Percentiles rank a stretch among this genome's conserved stretches.
phyloP scores from a whole-genome alignment of 1,140 invertebrate genomes.

The Macrotrachela quadricornifera region DNA sequence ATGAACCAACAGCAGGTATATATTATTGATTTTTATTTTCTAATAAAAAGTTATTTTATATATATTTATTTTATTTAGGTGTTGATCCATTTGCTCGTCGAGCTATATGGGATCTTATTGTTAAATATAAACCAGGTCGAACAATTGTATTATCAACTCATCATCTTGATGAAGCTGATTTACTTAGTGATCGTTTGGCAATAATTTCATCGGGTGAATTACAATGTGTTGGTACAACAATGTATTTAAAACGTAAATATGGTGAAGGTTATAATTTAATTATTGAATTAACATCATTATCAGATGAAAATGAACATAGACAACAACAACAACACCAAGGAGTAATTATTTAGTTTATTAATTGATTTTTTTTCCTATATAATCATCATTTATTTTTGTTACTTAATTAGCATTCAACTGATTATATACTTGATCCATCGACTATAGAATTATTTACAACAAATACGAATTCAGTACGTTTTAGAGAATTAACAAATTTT shows the following conservation, averaged over 20 bases:
- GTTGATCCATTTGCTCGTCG: slow-evolving; percentile 37
- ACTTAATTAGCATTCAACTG: too few relatives aligned
- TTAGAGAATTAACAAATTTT: slow-evolving; percentile 8
- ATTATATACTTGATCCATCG: too few relatives aligned
- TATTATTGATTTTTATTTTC: too few relatives aligned
- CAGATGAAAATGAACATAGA: not conserved
- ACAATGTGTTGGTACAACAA: slow-evolving; percentile 39
- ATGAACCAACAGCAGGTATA: slow-evolving; percentile 39
- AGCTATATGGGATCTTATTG: slow-evolving; percentile 36
- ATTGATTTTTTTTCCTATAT: too few relatives aligned
- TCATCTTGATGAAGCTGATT: slow-evolving; percentile 42
- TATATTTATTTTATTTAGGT: slow-evolving; percentile 25
- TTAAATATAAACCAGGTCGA: slow-evolving; percentile 36
- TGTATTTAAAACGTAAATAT: slow-evolving; percentile 42
- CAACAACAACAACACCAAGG: too few relatives aligned
- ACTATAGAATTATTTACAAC: too few relatives aligned
- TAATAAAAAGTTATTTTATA: not conserved
- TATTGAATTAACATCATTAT: slow-evolving; percentile 5
- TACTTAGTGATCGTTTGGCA: slow-evolving; percentile 46
- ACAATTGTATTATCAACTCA: slow-evolving; percentile 49
- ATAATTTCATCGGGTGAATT: slow-evolving; percentile 43
- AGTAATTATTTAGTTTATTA: too few relatives aligned
- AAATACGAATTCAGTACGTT: not conserved
- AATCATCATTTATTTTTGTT: too few relatives aligned
- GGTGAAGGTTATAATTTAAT: slow-evolving; percentile 40